These are phyloP conservation scores for Napeogenes sylphis DNA, from an alignment of 2,888 invertebrate genomes.

Conservation along the genomic window DNA sequence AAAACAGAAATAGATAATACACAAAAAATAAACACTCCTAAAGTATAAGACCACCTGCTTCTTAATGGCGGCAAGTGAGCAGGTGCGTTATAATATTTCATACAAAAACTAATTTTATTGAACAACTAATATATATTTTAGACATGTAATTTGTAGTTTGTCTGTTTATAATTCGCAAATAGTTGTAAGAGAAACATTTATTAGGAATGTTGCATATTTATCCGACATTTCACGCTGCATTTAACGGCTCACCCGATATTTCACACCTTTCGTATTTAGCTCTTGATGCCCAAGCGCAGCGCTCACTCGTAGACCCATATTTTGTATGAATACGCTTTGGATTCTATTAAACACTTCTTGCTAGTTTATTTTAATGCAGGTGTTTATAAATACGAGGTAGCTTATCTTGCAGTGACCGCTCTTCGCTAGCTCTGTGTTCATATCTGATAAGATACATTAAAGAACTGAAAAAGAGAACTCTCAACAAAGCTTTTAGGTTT, in stretches of 20 bases:
- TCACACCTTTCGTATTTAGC: slow-evolving; percentile 39
- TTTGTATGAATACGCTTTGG: too few species aligned
- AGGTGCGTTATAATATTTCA: too few species aligned
- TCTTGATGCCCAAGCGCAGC: slow-evolving; percentile 6
- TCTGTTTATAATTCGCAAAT: slow-evolving; percentile 8
- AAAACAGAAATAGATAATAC: too few species aligned
- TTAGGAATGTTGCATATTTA: slow-evolving; percentile 42
- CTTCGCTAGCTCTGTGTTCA: not conserved
- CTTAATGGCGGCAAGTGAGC: too few species aligned
- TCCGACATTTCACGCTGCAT: slow-evolving; percentile 47
- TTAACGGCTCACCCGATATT: slow-evolving; percentile 46
- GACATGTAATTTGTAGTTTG: not conserved
- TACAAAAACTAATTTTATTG: not conserved
- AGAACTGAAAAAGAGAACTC: too few species aligned
- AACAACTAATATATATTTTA: not conserved
- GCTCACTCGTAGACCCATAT: slow-evolving; percentile 12
- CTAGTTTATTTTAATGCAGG: too few species aligned
- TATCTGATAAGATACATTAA: too few species aligned
- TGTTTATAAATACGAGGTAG: not conserved
- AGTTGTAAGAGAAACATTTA: slow-evolving; percentile 25
- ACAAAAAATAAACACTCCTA: too few species aligned
- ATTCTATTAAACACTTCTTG: slow-evolving; percentile 1
- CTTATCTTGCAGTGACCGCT: not conserved
- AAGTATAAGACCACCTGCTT: too few species aligned
- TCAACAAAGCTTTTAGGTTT: too few species aligned